Percentiles rank a stretch among this genome's conserved stretches.
These are phyloP conservation scores for Laothoe populi DNA, from an alignment of 2,888 invertebrate genomes.

Conservation along the genomic window DNA sequence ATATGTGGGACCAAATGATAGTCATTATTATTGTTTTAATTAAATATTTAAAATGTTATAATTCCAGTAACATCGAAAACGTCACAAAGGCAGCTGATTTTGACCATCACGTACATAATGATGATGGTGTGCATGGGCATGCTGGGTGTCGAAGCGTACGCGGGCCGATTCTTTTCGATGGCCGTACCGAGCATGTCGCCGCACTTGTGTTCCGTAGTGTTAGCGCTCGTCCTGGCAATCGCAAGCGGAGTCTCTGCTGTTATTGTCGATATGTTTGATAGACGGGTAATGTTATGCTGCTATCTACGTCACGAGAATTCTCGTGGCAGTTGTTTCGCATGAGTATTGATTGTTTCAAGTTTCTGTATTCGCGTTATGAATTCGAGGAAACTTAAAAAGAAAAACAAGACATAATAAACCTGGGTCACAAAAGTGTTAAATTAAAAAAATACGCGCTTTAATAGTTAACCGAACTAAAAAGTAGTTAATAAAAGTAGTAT, in stretches of 20 bases:
- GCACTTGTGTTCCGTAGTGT: conserved; percentile 76
- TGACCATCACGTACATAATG: conserved; percentile 31
- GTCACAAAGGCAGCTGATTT: conserved; percentile 52
- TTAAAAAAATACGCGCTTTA: no score
- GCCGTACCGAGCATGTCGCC: conserved; percentile 73
- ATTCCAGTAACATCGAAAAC: conserved; percentile 64
- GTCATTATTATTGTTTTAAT: no score
- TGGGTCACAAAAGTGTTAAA: no score
- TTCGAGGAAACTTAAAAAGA: neutral
- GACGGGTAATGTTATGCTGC: conserved; percentile 60
- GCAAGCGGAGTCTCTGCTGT: conserved; percentile 64
- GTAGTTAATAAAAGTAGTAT: no score
- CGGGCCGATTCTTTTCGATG: conserved; percentile 69
- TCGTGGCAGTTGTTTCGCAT: neutral
- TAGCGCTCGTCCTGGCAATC: conserved; percentile 77
- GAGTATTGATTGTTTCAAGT: neutral
- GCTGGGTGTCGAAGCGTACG: conserved; percentile 57
- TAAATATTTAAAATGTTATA: neutral
- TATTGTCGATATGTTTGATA: conserved; percentile 79
- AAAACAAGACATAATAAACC: no score
- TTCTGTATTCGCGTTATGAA: no score
- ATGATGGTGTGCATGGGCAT: conserved; percentile 53
- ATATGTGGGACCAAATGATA: no score
- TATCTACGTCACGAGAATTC: neutral
- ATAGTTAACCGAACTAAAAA: no score